These are phyloP conservation scores for Biston stratarius DNA, from an alignment of 2,888 invertebrate species.

Conservation along the genomic window DNA sequence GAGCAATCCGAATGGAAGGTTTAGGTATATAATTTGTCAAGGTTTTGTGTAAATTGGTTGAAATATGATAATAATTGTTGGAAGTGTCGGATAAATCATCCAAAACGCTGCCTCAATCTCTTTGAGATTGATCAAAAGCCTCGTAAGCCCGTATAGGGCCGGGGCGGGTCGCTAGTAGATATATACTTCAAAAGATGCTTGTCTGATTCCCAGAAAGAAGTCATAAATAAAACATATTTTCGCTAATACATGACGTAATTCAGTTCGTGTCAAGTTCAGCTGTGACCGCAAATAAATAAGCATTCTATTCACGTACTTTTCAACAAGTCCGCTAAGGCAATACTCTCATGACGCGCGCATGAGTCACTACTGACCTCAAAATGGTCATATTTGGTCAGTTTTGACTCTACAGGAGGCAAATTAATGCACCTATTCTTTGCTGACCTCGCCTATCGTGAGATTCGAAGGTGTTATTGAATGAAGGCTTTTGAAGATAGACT, in stretches of 20 bases:
- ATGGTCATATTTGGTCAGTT: conserved; percentile 48
- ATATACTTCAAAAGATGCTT: conserved; percentile 8
- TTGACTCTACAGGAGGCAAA: conserved; percentile 42
- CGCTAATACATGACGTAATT: conserved; percentile 30
- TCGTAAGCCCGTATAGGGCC: too few relatives aligned
- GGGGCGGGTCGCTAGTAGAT: neutral
- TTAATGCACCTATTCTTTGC: conserved; percentile 51
- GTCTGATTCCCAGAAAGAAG: conserved; percentile 13
- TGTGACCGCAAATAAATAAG: conserved; percentile 21
- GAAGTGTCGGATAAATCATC: too few relatives aligned
- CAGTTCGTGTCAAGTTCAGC: conserved; percentile 29
- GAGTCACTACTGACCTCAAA: conserved; percentile 51
- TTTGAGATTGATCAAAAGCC: too few relatives aligned
- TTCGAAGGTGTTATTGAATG: conserved; percentile 36
- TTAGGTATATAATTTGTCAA: too few relatives aligned
- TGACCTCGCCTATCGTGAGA: conserved; percentile 45
- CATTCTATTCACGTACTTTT: conserved; percentile 34
- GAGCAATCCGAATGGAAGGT: too few relatives aligned
- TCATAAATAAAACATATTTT: conserved; percentile 29
- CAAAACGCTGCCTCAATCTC: too few relatives aligned
- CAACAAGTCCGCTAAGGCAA: conserved; percentile 28
- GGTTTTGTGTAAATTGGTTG: too few relatives aligned
- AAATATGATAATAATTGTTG: too few relatives aligned
- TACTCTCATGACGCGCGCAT: conserved; percentile 29
- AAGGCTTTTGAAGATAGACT: conserved; percentile 23